Evolutionary conservation across 2,888 invertebrate species (phyloP), one percentile per base, ranked within the genome.

Genomic region (Clepsis dumicolana): DNA sequence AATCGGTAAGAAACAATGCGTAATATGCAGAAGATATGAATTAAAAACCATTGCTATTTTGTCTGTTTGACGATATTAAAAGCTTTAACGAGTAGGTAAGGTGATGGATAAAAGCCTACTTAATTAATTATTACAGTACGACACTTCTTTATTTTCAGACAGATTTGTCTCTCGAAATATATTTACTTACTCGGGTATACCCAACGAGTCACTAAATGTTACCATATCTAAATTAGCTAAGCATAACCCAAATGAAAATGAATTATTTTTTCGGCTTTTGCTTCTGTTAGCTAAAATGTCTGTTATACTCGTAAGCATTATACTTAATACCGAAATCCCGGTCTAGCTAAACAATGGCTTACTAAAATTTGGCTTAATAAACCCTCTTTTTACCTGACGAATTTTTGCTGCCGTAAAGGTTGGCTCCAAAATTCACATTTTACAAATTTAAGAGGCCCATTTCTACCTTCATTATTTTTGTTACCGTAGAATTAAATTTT

Each of bases 391-490:
- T 59, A 63, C 14, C 52, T 27, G 50, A 29, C 27, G 16, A 24
- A 24, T 38, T 63, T 62, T 62, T 63, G 41, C 24, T 63, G 12
- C 3, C 56, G 4, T 48, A n/a, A 56, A 54, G 29, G 57, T 59
- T 52, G 48, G 29, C 27, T 29, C 12, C 38, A 32, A 67, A 54
- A 18, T 52, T 29, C 21, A 4, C 56, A 56, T 56, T 62, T 62
- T 67, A 61, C 41, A 66, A 61, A 61, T 66, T 66, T 35, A 10
- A 24, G 54, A 48, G 21, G 21, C 16, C n/a, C 61, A 62, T 67
- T 62, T 62, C 38, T 27, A 57, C 67, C 62, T 62, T 62, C 50
- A 67, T 62, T 56, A 67, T 54, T 66, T 66, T 66, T 67, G 54
- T 50, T 38, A 38, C 48, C 24, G 48, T 62, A 48, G 44, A 66